Conservation (phyloP, 2,888 invertebrate genomes). For the Limnephilus marmoratus region DNA sequence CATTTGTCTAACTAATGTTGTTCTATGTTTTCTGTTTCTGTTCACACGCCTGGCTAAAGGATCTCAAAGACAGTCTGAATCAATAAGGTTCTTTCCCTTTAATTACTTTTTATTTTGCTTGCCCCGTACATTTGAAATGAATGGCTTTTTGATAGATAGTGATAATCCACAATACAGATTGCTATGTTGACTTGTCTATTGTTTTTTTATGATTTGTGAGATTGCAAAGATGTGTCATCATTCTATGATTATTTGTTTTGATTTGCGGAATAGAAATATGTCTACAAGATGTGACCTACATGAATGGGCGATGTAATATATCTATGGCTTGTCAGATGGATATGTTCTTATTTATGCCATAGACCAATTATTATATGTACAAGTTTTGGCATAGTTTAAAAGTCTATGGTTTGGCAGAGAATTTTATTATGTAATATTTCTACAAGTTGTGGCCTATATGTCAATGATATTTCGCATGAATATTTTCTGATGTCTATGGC, state of each 20-base stretch:
- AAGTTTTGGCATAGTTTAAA: no score
- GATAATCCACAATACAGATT: not conserved
- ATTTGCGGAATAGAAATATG: not conserved
- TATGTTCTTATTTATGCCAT: not conserved
- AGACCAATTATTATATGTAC: not conserved
- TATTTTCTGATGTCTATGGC: not conserved
- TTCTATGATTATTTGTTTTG: not conserved
- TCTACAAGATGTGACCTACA: not conserved
- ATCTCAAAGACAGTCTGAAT: conserved; percentile 65
- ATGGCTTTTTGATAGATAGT: not conserved
- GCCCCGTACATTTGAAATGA: not conserved
- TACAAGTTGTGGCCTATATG: no score
- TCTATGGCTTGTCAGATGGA: not conserved
- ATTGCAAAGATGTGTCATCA: not conserved
- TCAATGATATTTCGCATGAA: no score
- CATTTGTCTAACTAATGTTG: conserved; percentile 52
- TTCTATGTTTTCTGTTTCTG: conserved; percentile 59
- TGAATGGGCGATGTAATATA: not conserved
- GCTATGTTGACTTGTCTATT: not conserved
- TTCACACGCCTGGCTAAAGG: conserved; percentile 62
- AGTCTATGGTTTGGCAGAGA: no score
- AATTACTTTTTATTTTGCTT: conserved; percentile 40
- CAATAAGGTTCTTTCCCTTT: conserved; percentile 62
- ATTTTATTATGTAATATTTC: no score
- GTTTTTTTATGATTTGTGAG: not conserved